These are phyloP conservation scores for Epinephelus lanceolatus DNA, from an alignment of 2,113 vertebrate genomes.

Conservation along the genomic window DNA sequence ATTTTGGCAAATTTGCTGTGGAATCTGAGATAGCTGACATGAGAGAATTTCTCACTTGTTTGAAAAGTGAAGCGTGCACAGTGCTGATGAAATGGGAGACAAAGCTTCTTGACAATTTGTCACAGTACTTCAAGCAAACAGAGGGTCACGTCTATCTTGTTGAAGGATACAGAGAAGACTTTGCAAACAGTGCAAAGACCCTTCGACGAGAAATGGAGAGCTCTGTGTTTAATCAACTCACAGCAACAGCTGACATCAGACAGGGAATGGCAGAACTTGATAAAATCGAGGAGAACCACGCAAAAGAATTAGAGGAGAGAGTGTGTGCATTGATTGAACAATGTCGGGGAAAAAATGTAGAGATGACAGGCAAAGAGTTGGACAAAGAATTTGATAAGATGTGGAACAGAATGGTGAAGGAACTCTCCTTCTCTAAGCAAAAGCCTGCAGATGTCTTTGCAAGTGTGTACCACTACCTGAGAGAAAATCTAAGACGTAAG, in stretches of 20 bases:
- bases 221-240: constrained; percentile 29
- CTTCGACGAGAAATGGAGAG: constrained; percentile 47
- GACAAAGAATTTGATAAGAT: constrained; percentile 54
- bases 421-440: constrained; percentile 14
- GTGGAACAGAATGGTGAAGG: constrained; percentile 37
- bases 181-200: constrained; percentile 58
- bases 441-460: not conserved
- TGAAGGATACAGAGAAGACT: constrained; percentile 69
- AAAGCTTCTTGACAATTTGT: constrained; percentile 53
- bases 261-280: constrained; percentile 50
- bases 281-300: constrained; percentile 52
- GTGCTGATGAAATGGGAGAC: constrained; percentile 52
- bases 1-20: constrained; percentile 57
- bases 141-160: constrained; percentile 67
- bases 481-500: constrained; percentile 13
- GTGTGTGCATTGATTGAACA: constrained; percentile 50
- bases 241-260: constrained; percentile 42
- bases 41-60: too few species aligned
- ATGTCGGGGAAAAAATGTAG: constrained; percentile 18
- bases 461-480: not conserved
- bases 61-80: not conserved
- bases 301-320: constrained; percentile 35
- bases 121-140: constrained; percentile 65
- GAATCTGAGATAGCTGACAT: too few species aligned
- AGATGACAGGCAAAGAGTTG: constrained; percentile 32